Conservation (phyloP, 2,888 invertebrate genomes). For the Hypolimnas misippus region DNA sequence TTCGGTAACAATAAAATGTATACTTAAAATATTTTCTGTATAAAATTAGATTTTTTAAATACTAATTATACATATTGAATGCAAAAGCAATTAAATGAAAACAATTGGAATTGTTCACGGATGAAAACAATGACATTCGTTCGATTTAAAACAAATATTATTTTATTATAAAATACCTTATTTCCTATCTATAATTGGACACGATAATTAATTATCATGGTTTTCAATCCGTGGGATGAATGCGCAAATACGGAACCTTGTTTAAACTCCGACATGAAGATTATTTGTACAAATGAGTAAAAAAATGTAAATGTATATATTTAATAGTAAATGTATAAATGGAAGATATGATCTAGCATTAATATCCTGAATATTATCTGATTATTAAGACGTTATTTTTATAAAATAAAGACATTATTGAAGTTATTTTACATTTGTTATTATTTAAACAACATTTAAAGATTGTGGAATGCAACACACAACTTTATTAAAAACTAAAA, state of each 20-base stretch:
- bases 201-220: background rate
- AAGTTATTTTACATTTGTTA: too few species aligned
- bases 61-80: conserved; percentile 3
- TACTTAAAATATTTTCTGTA: conserved; percentile 1
- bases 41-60: background rate
- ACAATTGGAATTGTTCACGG: conserved; percentile 1
- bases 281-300: background rate
- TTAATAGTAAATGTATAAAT: too few species aligned
- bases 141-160: background rate
- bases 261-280: background rate
- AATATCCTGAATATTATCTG: too few species aligned
- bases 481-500: too few species aligned
- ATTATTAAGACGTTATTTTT: too few species aligned
- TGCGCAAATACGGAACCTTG: background rate
- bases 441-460: too few species aligned
- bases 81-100: background rate
- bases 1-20: background rate
- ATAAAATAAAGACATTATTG: too few species aligned
- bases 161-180: background rate
- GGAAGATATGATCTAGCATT: too few species aligned
- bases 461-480: too few species aligned
- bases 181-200: conserved; percentile 6
- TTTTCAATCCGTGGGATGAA: background rate
- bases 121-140: conserved; percentile 1
- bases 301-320: background rate